Base-by-base conservation (phyloP, 2,113 vertebrate genomes). In the Myrmecophaga tridactyla region DNA sequence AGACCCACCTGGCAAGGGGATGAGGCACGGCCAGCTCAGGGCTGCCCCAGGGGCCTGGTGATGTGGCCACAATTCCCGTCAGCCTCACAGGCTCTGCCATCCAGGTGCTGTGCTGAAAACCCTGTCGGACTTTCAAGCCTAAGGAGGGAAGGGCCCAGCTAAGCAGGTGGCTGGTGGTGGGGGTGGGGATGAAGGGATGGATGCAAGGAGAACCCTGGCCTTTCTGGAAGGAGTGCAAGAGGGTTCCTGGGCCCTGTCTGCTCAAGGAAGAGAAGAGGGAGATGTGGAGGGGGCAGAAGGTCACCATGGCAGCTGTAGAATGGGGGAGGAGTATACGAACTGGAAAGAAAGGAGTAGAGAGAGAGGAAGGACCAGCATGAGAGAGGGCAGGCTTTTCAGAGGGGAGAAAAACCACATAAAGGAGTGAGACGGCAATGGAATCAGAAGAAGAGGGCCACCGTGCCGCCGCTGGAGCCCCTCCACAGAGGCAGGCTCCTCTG, bases 401-500 rank as follows among this genome's bases (percentile, higher is more conserved):
- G 97, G 97, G 98, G 96, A 98, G 98, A 98, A 97, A 98, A 97
- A 97, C 97, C 98, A 97, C 98, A 97, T 78, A 53, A 13, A n/a
- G 21, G 72, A 53, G 62, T 96, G 96, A 96, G 97, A 98, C 92
- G 95, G 97, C 91, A 95, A 27, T 83, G 89, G 86, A 89, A 36
- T 63, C 86, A 92, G 94, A 95, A 94, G 96, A 96, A 94, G 91
- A 94, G 89, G 94, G 88, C 27, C 11, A 86, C 93, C 34, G 7
- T 11, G 69, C 70, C 95, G 43, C 86, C n/a, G 3, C 46, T 20
- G 81, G 78, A 63, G 43, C 41, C 91, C 62, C 77, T 43, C 10
- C 72, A 70, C 67, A 78, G 85, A 94, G 67, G 90, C 69, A 80
- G 58, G 95, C 65, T 60, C 95, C 95, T 65, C 89, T 94, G 85